Percentiles rank a stretch among this genome's conserved stretches.
Evolutionary conservation across 1,140 invertebrate species (phyloP).

Genomic region (Oryctes rhinoceros): DNA sequence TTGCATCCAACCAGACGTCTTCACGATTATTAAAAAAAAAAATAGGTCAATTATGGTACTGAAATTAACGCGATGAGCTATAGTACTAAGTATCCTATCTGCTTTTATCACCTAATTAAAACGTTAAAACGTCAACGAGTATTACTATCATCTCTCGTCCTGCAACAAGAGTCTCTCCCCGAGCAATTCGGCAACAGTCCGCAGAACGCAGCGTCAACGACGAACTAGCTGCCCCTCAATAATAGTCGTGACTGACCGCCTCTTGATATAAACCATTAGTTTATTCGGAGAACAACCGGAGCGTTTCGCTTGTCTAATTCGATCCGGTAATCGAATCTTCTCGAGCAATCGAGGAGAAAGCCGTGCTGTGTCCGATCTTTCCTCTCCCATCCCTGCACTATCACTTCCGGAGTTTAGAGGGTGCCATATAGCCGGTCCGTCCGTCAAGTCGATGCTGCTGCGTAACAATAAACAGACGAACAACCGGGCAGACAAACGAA

Average conservation of each 20-base stretch:
- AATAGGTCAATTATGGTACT: too few relatives aligned
- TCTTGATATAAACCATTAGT: constrained; percentile 8
- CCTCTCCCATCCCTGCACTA: not conserved
- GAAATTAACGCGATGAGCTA: too few relatives aligned
- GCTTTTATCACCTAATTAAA: too few relatives aligned
- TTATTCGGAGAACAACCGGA: not conserved
- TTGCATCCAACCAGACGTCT: too few relatives aligned
- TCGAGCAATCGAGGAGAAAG: constrained; percentile 49
- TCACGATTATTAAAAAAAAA: too few relatives aligned
- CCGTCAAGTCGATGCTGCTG: not conserved
- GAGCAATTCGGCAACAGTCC: too few relatives aligned
- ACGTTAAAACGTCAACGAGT: too few relatives aligned
- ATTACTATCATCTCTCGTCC: too few relatives aligned
- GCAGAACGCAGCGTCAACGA: too few relatives aligned
- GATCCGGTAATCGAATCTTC: constrained; percentile 12
- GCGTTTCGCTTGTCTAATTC: constrained; percentile 2
- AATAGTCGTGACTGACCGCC: not conserved
- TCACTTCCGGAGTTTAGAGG: not conserved
- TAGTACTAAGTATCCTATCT: too few relatives aligned
- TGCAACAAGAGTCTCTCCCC: too few relatives aligned
- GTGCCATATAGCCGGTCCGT: not conserved
- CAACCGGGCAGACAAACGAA: not conserved
- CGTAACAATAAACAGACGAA: constrained; percentile 49
- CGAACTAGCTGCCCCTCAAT: not conserved
- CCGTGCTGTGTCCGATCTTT: constrained; percentile 13